Base-by-base conservation (phyloP, 2,888 invertebrate genomes). In the Smittia sp. region DNA sequence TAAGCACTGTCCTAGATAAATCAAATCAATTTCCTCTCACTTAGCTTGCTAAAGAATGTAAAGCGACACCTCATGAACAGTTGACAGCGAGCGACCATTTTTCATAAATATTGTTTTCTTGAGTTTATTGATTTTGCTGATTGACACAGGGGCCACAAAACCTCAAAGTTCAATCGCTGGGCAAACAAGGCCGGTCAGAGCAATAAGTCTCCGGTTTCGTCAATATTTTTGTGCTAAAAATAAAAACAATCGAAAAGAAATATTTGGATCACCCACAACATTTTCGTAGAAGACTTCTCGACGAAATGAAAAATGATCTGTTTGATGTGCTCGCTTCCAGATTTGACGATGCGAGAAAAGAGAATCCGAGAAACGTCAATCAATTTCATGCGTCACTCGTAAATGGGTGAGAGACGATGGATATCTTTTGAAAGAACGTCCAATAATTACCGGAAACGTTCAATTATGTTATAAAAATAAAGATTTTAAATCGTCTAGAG, bases 401-500 rank as follows among this genome's bases (percentile, higher is more conserved):
- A 32, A 32, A 62, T 15, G 22, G 68, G 46, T 46, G 52, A 27
- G 27, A 69, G 69, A 54, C 69, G 52, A 52, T 38, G 22, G 20
- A 67, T 41, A 7, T 63, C 63, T 63, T 63, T 63, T 13, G 27
- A 69, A 20, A n/a, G 6, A 22, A 25, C 25, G 54, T 41, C 22
- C 32, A 54, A 69, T 72, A 72, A 72, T 72, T 72, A 62, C 72
- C 52, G 72, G 72, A 72, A 72, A 54, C 18, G 72, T 72, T 72
- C 72, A 72, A 72, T 72, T 72, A 72, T 72, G 72, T 72, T 72
- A 72, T 72, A 72, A 72, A 72, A 72, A 72, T 72, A 72, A 72
- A 72, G 72, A 72, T 15, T 25, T 52, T 15, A 32, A 72, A 72
- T 58, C 3, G 58, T 58, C 58, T 58, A 58, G 58, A 58, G 22